Evolutionary conservation across 1,140 invertebrate genomes (phyloP).

Genomic region (Archivesica marissinica): DNA sequence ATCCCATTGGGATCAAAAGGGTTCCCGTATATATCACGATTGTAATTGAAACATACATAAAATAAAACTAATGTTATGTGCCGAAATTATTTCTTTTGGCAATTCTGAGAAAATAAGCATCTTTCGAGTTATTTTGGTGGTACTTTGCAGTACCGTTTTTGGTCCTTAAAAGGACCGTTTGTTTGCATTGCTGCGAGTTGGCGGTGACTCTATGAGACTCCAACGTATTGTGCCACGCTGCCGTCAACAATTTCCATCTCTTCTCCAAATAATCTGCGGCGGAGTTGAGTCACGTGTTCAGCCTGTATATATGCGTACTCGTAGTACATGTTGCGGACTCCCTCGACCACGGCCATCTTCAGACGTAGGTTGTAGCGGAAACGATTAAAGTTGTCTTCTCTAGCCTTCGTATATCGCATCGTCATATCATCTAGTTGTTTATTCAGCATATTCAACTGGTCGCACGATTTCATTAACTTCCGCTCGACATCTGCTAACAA

Average conservation of each 20-base stretch:
- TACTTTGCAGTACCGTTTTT: too few relatives aligned
- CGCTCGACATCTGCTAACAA: slow-evolving; percentile 32
- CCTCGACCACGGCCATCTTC: slow-evolving; percentile 65
- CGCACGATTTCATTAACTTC: slow-evolving; percentile 61
- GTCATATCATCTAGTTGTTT: slow-evolving; percentile 49
- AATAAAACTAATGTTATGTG: too few relatives aligned
- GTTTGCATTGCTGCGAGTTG: too few relatives aligned
- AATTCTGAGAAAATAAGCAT: too few relatives aligned
- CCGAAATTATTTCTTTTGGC: too few relatives aligned
- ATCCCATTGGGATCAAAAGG: too few relatives aligned
- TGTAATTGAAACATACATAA: too few relatives aligned
- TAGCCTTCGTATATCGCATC: slow-evolving; percentile 60
- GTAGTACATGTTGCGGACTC: slow-evolving; percentile 66
- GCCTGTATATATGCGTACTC: slow-evolving; percentile 67
- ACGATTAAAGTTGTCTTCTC: slow-evolving; percentile 34
- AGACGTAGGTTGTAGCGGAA: slow-evolving; percentile 67
- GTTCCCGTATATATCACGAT: too few relatives aligned
- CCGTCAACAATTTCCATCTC: slow-evolving; percentile 1
- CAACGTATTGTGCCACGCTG: not conserved
- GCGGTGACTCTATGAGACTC: too few relatives aligned
- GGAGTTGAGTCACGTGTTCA: slow-evolving; percentile 54
- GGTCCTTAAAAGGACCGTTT: too few relatives aligned
- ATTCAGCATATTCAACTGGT: slow-evolving; percentile 61
- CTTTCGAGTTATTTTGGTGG: too few relatives aligned
- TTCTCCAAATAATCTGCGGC: slow-evolving; percentile 52